Evolutionary conservation across 2,888 invertebrate genomes (phyloP).

Genomic region (Gryllus longicercus): DNA sequence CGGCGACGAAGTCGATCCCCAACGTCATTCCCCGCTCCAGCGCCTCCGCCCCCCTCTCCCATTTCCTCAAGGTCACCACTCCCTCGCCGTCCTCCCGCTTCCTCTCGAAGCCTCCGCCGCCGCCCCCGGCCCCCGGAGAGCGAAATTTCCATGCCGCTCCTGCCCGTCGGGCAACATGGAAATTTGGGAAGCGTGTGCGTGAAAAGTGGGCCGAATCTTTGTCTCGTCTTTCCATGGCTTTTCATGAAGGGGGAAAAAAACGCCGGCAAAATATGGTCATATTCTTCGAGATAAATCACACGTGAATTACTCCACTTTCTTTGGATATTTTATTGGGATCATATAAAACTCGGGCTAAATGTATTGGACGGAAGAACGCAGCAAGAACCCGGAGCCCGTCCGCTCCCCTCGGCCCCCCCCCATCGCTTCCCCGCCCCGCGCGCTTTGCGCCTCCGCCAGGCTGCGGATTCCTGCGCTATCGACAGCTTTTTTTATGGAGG

Average conservation of each 20-base stretch:
- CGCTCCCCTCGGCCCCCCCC: neutral
- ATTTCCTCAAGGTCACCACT: neutral
- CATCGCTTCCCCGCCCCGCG: too few relatives aligned
- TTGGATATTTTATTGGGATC: neutral
- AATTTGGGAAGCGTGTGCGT: neutral
- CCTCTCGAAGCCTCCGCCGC: neutral
- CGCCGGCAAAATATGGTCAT: neutral
- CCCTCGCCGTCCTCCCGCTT: neutral
- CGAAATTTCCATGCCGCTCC: too few relatives aligned
- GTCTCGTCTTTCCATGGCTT: neutral
- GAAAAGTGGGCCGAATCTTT: neutral
- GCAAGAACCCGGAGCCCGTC: neutral
- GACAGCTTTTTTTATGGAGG: neutral
- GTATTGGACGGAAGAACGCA: neutral
- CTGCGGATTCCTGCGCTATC: neutral
- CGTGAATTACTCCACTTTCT: constrained; percentile 17
- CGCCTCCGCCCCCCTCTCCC: neutral
- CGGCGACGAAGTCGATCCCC: too few relatives aligned
- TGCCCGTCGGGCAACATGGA: neutral
- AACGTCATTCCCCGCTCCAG: too few relatives aligned
- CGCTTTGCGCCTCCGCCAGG: neutral
- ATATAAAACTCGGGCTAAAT: neutral
- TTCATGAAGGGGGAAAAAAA: neutral
- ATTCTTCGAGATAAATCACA: neutral
- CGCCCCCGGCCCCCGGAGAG: neutral